Evolutionary conservation across 2,888 invertebrate species (phyloP), one percentile per base, ranked within the genome.

Genomic region (Gryllus longicercus): DNA sequence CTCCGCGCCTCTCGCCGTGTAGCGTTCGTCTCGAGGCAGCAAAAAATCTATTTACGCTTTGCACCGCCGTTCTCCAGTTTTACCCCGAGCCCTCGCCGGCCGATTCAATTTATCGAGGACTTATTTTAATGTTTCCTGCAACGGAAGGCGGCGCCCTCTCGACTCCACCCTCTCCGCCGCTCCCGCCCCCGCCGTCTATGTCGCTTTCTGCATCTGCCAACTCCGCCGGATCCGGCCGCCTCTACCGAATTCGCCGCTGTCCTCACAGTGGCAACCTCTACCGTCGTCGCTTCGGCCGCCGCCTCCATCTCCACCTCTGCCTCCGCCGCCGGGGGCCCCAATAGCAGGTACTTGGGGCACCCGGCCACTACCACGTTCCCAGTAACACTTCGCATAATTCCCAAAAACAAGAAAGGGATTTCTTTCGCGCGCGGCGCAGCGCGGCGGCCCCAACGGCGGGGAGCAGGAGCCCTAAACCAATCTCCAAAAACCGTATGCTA

Each of bases 401-500:
- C n/a, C 14, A 63, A 63, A 16, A 63, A 63, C 63, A 63, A 63
- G 63, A 63, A 63, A 63, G 63, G 63, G 63, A 63, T 63, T 63
- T 63, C 63, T 14, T 14, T 63, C n/a, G 63, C n/a, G 63, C n/a
- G 63, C 63, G 16, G 63, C 38, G 25, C 21, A 21, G 21, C 21
- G 21, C 21, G 21, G 21, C 21, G 21, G 21, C 2, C 8, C 38
- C 8, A 1, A 5, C 38, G 38, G 8, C 38, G 38, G 38, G 38
- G 38, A 38, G 38, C 38, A 38, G 38, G 5, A 5, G 63, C 63
- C 63, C 63, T 63, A 14, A 63, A 63, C 63, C 63, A 63, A 63
- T 63, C 63, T 63, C 63, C 63, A 63, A 63, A 63, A 63, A 63
- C 63, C 63, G 63, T 63, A 63, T 63, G 63, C 63, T 63, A 63